Base-by-base conservation (phyloP, 2,797 vertebrate species). In the Catharus ustulatus region DNA sequence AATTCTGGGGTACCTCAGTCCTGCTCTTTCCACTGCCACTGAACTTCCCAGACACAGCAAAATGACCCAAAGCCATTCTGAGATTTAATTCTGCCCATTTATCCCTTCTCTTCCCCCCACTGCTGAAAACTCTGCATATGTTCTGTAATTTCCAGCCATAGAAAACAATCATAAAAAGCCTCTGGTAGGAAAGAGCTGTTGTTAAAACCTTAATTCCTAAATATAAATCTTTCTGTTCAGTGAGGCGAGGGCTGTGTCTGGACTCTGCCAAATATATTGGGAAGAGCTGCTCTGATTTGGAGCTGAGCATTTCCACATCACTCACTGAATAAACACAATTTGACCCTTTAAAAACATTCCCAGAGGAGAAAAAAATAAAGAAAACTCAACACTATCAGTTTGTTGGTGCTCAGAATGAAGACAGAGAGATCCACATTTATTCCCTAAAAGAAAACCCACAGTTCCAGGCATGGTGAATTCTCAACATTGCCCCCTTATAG, bases 1-100 rank as follows among this genome's bases (percentile, higher is more conserved):
- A 94, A 95, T 96, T 89, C 83, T 54, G 48, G 74, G 81, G 71
- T 64, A 29, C 74, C 92, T 91, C 77, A 73, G 55, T 6, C 73
- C 74, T 27, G 55, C 62, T 88, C 64, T 62, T 91, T 32, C 64
- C 68, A 38, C 36, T 8, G 11, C 27, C 19, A 42, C 29, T 12
- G 63, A 90, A 84, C 69, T 46, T 90, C 67, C 30, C 30, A 38
- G 69, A 38, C 62, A 58, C 76, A 75, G 26, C 59, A 75, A 75
- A 94, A 91, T 11, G 62, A 86, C 91, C 76, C 58, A 71, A 83
- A 80, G 61, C 74, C 82, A 49, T 78, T 71, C 0, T 24, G 38
- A 85, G 74, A 40, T 30, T 17, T 52, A 49, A 42, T 88, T 94
- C 72, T 62, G 20, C 54, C 52, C 27, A 17, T 74, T 83, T 84